Evolutionary conservation across 2,888 invertebrate species (phyloP).

Genomic region (Trachelus troglodyta): DNA sequence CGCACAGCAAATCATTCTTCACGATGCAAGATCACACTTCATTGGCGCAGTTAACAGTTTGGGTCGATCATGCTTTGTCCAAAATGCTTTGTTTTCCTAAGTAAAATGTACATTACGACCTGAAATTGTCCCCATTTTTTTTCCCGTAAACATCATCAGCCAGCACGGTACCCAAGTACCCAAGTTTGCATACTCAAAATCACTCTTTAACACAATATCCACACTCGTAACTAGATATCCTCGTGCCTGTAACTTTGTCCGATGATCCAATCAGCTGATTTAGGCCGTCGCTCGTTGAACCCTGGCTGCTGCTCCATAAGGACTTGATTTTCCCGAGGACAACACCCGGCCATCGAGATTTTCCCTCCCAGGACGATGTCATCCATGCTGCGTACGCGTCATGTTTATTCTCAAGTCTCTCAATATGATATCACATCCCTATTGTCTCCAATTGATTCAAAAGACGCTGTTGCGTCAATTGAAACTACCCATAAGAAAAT

Average conservation of each 20-base stretch:
- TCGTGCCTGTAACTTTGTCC: conserved; percentile 72
- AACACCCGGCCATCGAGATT: conserved; percentile 78
- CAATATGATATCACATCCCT: neutral
- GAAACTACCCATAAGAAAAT: conserved; percentile 1
- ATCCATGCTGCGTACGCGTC: conserved; percentile 61
- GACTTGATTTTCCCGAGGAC: conserved; percentile 91
- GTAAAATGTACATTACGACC: neutral
- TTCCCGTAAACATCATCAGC: neutral
- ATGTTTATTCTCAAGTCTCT: neutral
- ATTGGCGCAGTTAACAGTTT: neutral
- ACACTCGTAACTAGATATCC: neutral
- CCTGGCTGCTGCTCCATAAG: conserved; percentile 84
- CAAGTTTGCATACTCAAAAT: conserved; percentile 10
- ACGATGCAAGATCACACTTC: conserved; percentile 1
- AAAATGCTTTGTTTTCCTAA: neutral
- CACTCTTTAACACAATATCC: conserved; percentile 25
- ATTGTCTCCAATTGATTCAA: neutral
- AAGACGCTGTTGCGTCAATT: neutral
- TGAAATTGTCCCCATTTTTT: neutral
- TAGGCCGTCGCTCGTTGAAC: conserved; percentile 79
- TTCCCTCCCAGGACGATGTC: conserved; percentile 67
- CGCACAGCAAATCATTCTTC: neutral
- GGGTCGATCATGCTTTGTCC: neutral
- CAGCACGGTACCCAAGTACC: neutral
- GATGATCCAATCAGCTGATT: conserved; percentile 75